Evolutionary conservation across 2,888 invertebrate species (phyloP).

Genomic region (Agrenia bidenticulata): DNA sequence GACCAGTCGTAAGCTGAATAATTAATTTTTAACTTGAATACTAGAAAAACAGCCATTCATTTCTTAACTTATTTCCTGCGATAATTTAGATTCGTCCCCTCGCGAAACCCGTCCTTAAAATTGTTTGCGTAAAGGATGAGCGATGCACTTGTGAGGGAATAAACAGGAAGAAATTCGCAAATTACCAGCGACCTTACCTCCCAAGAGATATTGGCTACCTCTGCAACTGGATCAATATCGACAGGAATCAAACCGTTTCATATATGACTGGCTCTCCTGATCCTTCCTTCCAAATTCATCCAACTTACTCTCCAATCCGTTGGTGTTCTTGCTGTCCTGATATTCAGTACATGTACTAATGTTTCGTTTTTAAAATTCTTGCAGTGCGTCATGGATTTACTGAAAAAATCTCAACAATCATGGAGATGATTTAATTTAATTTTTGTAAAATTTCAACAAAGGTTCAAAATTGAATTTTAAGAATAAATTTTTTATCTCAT

Average conservation of each 20-base stretch:
- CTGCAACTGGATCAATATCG: conserved; percentile 7
- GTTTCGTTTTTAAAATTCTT: too few relatives aligned
- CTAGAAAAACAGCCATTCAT: too few relatives aligned
- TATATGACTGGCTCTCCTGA: background rate
- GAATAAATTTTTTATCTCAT: too few relatives aligned
- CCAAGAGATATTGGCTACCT: conserved; percentile 4
- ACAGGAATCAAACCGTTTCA: background rate
- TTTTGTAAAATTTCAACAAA: too few relatives aligned
- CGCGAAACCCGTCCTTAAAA: background rate
- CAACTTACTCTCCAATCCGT: background rate
- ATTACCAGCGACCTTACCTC: background rate
- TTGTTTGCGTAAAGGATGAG: background rate
- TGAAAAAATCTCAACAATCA: too few relatives aligned
- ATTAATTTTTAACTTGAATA: too few relatives aligned
- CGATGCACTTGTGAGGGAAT: background rate
- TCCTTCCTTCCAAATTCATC: background rate
- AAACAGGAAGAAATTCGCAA: background rate
- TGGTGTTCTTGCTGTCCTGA: conserved; percentile 10
- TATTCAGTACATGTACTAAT: too few relatives aligned
- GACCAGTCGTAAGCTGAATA: too few relatives aligned
- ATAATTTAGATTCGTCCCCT: background rate
- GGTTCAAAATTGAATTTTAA: too few relatives aligned
- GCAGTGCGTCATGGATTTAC: too few relatives aligned
- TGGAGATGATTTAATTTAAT: too few relatives aligned
- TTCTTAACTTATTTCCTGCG: background rate